Conservation (phyloP, 2,888 invertebrate genomes). For the Nebria salina region DNA sequence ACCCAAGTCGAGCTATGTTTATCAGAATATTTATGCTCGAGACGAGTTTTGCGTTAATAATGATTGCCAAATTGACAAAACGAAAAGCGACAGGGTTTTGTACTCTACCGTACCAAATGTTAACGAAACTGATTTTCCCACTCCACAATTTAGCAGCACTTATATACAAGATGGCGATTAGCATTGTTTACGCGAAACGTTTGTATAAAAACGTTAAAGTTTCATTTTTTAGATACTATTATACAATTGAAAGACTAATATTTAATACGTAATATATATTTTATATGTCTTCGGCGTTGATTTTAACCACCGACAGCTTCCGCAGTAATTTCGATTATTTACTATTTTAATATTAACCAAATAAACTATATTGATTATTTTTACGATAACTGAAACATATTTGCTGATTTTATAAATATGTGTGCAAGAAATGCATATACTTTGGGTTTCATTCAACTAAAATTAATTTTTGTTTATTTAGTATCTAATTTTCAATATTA, state of each 20-base stretch:
- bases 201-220: background rate
- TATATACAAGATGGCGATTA: constrained; percentile 58
- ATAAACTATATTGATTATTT: background rate
- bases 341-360: background rate
- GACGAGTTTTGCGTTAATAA: constrained; percentile 47
- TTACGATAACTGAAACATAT: constrained; percentile 27
- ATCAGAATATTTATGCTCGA: constrained; percentile 58
- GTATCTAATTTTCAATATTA: background rate
- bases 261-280: background rate
- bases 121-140: constrained; percentile 59
- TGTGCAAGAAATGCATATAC: constrained; percentile 39
- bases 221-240: no score
- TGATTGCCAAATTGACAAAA: constrained; percentile 50
- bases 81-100: constrained; percentile 52
- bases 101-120: constrained; percentile 54
- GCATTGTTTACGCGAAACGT: constrained; percentile 31
- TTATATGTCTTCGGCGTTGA: background rate
- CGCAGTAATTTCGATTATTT: background rate
- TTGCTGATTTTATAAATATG: constrained; percentile 30
- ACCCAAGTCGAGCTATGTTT: constrained; percentile 56
- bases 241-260: background rate
- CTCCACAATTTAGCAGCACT: constrained; percentile 59
- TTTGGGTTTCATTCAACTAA: constrained; percentile 23
- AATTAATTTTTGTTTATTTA: background rate
- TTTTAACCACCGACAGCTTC: background rate